A percentile compares a stretch with the other conserved stretches of the same genome.
These are phyloP conservation scores for Magallana ariakensis DNA, from an alignment of 1,140 invertebrate genomes.

Conservation along the genomic window DNA sequence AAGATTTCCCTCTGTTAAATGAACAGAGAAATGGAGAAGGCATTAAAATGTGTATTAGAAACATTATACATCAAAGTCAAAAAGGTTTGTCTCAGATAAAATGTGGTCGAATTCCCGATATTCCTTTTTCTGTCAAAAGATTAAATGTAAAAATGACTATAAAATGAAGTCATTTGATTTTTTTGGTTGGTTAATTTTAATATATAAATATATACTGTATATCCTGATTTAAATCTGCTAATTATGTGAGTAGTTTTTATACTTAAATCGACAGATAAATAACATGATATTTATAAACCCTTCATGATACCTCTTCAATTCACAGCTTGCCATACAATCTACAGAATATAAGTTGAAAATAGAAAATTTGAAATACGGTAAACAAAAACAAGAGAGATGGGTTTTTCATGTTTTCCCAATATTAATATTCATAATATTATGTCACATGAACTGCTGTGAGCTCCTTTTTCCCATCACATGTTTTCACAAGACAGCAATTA, in stretches of 20 bases:
- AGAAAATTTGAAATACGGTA: no score
- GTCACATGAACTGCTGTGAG: neutral
- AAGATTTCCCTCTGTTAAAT: slow-evolving; percentile 34
- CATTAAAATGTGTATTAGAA: slow-evolving; percentile 39
- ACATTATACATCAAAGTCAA: slow-evolving; percentile 23
- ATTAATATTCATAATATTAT: no score
- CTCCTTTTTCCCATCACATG: neutral
- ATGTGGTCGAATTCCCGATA: neutral
- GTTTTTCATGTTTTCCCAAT: no score
- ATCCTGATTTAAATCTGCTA: no score
- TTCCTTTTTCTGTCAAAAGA: neutral
- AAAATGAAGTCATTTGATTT: neutral
- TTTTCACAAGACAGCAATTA: neutral
- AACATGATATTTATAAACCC: no score
- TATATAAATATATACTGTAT: no score
- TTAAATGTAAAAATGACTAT: neutral
- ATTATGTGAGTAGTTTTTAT: no score
- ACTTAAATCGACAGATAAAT: no score
- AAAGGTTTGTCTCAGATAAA: slow-evolving; percentile 1
- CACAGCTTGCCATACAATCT: no score
- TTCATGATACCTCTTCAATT: no score
- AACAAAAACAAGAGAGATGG: no score
- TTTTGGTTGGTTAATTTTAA: neutral
- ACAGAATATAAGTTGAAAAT: no score
- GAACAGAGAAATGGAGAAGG: slow-evolving; percentile 31